Base-by-base conservation (phyloP, 2,888 invertebrate genomes). In the Chrysopilus asiliformis region DNA sequence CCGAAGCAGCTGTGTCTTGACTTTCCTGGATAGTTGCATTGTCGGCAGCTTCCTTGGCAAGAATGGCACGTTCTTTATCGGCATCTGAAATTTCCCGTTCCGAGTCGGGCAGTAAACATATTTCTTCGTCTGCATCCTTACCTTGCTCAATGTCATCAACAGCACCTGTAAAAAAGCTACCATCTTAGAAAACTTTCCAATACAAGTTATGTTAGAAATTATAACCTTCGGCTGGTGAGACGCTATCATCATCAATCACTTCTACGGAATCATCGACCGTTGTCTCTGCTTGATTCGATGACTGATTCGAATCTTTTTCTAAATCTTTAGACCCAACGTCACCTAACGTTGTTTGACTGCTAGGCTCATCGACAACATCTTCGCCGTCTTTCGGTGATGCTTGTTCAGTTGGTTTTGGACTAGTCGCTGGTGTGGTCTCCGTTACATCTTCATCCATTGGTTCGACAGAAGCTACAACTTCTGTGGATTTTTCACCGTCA, bases 71-170 rank as follows among this genome's bases (percentile, higher is more conserved):
- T 34, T 72, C 72, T 49, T 75, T 76, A 48, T 78, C 78, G 1
- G 72, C 76, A 47, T 77, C 76, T 1, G 76, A 73, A 42, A 75
- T 72, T 50, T 74, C 73, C 41, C 76, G 65, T 40, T 75, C 74
- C 1, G 74, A 75, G 49, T 79, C 79, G 0, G 79, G 79, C 43
- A 79, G 66, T 4, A 79, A 66, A 41, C 77, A 79, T 6, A 78
- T 66, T 49, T 77, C 77, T 47, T 73, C 74, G 47, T 78, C 77
- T 31, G 73, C 75, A 10, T 76, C 77, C 14, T 71, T 32, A 0
- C 57, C 56, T 41, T 58, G 56, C 40, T 61, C 52, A 1, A 58
- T 69, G 47, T 70, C 68, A 15, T 70, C 70, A 1, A 58, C 61
- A n/a, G 65, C 53, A 41, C 66, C 68, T 41, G 22, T 10, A 22